Conservation (phyloP, 1,140 invertebrate genomes). For the Dreissena polymorpha region DNA sequence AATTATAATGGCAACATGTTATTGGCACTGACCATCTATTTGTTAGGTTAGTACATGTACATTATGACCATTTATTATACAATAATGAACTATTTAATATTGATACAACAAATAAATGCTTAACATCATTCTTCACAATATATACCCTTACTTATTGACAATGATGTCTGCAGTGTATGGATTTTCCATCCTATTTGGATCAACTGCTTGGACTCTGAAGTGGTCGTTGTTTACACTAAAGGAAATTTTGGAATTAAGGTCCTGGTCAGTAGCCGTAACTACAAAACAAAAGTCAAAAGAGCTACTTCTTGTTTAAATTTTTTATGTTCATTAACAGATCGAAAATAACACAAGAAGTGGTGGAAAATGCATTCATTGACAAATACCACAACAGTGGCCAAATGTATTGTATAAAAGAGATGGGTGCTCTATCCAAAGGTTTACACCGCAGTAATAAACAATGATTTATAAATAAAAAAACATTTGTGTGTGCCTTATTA, state of each 20-base stretch:
- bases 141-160: constrained; percentile 60
- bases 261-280: constrained; percentile 64
- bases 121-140: not conserved
- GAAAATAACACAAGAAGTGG: not conserved
- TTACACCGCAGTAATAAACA: no score
- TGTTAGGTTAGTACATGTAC: not conserved
- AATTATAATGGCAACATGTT: not conserved
- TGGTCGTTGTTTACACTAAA: constrained; percentile 56
- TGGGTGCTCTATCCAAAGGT: no score
- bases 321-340: not conserved
- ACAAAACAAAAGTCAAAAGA: not conserved
- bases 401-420: no score
- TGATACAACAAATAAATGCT: no score
- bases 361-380: not conserved
- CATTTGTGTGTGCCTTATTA: no score
- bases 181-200: not conserved
- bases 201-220: constrained; percentile 53
- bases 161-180: constrained; percentile 49
- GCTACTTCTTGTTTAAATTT: no score
- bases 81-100: not conserved
- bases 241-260: constrained; percentile 53
- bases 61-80: not conserved
- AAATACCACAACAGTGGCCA: not conserved
- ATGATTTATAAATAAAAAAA: no score
- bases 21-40: not conserved